These are phyloP conservation scores for Melinaea menophilus DNA, from an alignment of 2,888 invertebrate genomes.

Conservation along the genomic window DNA sequence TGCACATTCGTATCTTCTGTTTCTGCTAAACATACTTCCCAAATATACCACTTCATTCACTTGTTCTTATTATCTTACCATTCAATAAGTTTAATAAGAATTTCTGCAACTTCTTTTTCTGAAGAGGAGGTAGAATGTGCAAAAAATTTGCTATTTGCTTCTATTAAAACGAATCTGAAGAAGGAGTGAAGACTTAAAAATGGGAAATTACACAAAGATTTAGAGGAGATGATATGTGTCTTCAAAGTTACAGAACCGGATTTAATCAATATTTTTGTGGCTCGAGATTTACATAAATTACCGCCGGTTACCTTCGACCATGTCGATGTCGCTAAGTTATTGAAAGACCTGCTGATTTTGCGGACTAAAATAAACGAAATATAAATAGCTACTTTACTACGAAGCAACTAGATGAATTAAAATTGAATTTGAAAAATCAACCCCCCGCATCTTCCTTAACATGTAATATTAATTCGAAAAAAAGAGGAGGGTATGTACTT, in stretches of 20 bases:
- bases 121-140: conserved; percentile 1
- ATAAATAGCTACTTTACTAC: conserved; percentile 2
- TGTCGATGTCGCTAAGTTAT: conserved; percentile 3
- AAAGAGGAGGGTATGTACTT: neutral
- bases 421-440: neutral
- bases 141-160: too few species aligned
- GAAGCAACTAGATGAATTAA: neutral
- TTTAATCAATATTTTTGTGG: too few species aligned
- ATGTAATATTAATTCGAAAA: conserved; percentile 1
- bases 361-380: neutral
- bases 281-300: too few species aligned
- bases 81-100: neutral
- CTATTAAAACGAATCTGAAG: neutral
- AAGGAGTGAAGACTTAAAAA: neutral
- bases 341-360: conserved; percentile 10
- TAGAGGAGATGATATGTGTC: neutral
- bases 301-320: too few species aligned
- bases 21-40: too few species aligned
- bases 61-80: too few species aligned
- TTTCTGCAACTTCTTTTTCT: neutral
- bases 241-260: too few species aligned
- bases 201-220: neutral
- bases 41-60: too few species aligned
- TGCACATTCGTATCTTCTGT: too few species aligned
- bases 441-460: neutral